Evolutionary conservation across 2,113 vertebrate genomes (phyloP).

Genomic region (Psilopogon haemacephalus): DNA sequence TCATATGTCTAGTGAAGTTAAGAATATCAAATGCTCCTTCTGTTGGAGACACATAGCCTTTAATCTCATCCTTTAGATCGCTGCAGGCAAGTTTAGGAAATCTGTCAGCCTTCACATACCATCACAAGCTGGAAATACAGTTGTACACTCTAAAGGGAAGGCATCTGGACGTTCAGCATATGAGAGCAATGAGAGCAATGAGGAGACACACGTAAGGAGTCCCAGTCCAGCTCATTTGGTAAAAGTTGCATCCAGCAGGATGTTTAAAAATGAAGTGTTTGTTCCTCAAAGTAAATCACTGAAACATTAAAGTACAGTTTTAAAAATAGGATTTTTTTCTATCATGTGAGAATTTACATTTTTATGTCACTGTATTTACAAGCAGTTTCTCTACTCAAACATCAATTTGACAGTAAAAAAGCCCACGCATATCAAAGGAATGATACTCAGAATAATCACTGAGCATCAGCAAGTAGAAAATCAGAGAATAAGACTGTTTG

Average conservation of each 20-base stretch:
- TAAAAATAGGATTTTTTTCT: constrained; percentile 27
- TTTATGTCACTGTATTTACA: constrained; percentile 45
- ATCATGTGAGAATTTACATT: constrained; percentile 48
- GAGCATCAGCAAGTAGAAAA: not conserved
- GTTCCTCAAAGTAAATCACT: constrained; percentile 26
- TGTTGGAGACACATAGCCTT: not conserved
- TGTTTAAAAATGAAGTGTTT: constrained; percentile 58
- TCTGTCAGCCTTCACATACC: not conserved
- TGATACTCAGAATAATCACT: not conserved
- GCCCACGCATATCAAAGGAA: not conserved
- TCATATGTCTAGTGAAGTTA: not conserved
- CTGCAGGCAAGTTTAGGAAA: not conserved
- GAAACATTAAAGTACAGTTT: constrained; percentile 48
- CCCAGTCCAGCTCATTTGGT: not conserved
- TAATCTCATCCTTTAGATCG: not conserved
- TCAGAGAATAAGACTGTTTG: not conserved
- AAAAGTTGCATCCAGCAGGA: constrained; percentile 34
- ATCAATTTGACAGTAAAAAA: not conserved
- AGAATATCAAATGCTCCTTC: not conserved
- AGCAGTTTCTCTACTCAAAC: constrained; percentile 36
- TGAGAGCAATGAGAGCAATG: fast-evolving
- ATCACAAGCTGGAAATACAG: not conserved
- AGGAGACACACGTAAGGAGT: not conserved
- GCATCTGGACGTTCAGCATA: not conserved
- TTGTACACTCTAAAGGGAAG: fast-evolving